Base-by-base conservation (phyloP, 2,888 invertebrate genomes). In the Caenorhabditis drosophilae region DNA sequence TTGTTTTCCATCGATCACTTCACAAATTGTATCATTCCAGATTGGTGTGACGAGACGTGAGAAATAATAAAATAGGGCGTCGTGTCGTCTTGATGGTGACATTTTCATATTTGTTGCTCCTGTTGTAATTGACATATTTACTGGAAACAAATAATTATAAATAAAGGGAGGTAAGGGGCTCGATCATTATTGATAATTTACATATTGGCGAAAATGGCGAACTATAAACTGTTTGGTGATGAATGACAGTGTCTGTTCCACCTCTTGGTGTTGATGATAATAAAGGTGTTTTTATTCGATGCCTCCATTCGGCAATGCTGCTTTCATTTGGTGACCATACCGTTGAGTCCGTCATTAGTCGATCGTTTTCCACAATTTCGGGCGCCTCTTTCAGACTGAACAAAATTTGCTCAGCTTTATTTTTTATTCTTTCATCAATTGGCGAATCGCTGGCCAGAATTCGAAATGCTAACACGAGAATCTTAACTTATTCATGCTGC, bases 11-110 rank as follows among this genome's bases (percentile, higher is more conserved):
- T 60, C 52, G 18, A 53, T 11, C 6, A 67, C 48, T 27, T 58
- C 49, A 34, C 68, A 70, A 9, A 74, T 56, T 15, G 58, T 50
- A n/a, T 63, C 49, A 25, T 85, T 90, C 97, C 97, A 97, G 67
- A 97, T 88, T 0, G 92, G 91, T 27, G 67, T 87, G 18, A 98
- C 86, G 75, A 97, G 90, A 74, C 96, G 88, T 22, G 91, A 89
- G 15, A 95, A 89, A 83, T 92, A 93, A 40, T 94, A 88, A 85
- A 94, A 97, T 9, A 97, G 88, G 0, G 93, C 94, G 83, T 94
- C 92, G 84, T 96, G 96, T 84, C 93, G 93, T 0, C 92, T 89
- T 0, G 92, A 92, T 84, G 85, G 87, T 6, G 81, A 36, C 52
- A 64, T 57, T 36, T 49, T 53, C 54, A 69, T 31, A 12, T 67